These are phyloP conservation scores for Strigamia crassipes DNA, from an alignment of 2,888 invertebrate species.

Conservation along the genomic window DNA sequence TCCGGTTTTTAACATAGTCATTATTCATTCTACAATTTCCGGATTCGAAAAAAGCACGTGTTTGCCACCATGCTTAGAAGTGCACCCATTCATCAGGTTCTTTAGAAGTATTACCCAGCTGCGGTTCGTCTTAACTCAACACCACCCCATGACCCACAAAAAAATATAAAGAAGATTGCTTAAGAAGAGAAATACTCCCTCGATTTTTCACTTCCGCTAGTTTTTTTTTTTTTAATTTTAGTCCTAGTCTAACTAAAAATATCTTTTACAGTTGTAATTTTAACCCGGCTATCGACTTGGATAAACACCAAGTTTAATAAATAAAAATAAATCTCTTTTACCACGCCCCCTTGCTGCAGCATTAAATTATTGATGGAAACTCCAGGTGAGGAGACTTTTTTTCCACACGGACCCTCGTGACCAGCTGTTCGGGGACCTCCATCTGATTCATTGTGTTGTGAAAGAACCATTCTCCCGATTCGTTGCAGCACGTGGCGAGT, in stretches of 20 bases:
- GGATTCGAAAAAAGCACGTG: conserved; percentile 17
- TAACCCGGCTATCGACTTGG: background rate
- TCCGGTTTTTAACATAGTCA: background rate
- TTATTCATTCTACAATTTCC: background rate
- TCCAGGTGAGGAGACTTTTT: background rate
- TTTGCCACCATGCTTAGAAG: background rate
- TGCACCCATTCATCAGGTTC: conserved; percentile 8
- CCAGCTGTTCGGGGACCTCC: background rate
- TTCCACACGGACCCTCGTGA: background rate
- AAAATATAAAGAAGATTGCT: background rate
- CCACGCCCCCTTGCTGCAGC: background rate
- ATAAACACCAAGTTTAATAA: background rate
- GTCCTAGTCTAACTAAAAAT: background rate
- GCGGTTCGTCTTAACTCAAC: conserved; percentile 1
- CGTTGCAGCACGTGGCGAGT: conserved; percentile 1
- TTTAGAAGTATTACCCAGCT: background rate
- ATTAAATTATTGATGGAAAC: background rate
- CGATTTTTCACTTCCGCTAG: background rate
- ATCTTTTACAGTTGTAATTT: background rate
- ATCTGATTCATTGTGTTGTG: background rate
- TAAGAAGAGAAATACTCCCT: background rate
- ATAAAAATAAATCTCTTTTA: background rate
- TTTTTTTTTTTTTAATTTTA: background rate
- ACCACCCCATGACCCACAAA: background rate
- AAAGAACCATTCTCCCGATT: background rate